A percentile compares a stretch with the other conserved stretches of the same genome.
These are phyloP conservation scores for Neoaliturus tenellus DNA, from an alignment of 2,888 invertebrate genomes.

Conservation along the genomic window DNA sequence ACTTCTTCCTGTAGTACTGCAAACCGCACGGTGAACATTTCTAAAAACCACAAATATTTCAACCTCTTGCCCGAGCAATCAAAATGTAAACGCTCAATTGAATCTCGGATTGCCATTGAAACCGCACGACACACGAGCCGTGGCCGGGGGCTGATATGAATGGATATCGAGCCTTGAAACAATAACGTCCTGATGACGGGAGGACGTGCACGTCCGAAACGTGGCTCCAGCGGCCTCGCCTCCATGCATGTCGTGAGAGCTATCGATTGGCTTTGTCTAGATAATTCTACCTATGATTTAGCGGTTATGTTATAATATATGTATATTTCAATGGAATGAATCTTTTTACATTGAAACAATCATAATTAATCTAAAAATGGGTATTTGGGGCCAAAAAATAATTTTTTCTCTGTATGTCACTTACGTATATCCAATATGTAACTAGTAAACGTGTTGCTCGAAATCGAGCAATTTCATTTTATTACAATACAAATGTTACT, in stretches of 20 bases:
- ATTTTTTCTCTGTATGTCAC: no score
- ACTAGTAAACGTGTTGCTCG: no score
- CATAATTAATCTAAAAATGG: no score
- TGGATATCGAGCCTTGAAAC: conserved; percentile 14
- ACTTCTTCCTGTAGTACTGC: no score
- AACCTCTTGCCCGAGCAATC: neutral
- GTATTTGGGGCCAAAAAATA: no score
- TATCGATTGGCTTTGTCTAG: conserved; percentile 12
- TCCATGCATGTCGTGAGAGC: neutral
- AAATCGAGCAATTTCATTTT: no score
- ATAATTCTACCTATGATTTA: no score
- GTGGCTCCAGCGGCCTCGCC: conserved; percentile 7
- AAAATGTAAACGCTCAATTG: neutral
- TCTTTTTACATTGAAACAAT: no score
- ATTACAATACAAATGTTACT: no score
- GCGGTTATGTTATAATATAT: neutral
- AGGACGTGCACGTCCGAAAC: neutral
- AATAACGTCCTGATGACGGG: conserved; percentile 30
- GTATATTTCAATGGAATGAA: no score
- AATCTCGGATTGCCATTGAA: conserved; percentile 12
- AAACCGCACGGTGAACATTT: neutral
- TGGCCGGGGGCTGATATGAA: conserved; percentile 3
- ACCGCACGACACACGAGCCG: neutral
- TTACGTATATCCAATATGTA: no score
- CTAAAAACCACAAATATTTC: neutral